These are phyloP conservation scores for Elymnias hypermnestra DNA, from an alignment of 1,140 invertebrate genomes.

Conservation along the genomic window DNA sequence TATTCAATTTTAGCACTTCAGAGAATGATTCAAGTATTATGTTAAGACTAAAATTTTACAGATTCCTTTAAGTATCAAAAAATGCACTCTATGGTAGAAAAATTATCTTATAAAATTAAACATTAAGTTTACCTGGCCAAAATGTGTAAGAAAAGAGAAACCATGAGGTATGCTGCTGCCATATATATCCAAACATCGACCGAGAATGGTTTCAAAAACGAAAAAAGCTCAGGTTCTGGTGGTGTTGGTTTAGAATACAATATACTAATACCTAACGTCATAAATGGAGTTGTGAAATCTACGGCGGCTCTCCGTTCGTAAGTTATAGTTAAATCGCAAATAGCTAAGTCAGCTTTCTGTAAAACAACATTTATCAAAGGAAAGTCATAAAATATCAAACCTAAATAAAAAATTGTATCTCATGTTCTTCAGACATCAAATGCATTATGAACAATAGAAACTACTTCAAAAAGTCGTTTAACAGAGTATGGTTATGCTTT, in stretches of 20 bases:
- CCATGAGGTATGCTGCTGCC: slow-evolving; percentile 89
- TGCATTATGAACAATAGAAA: no score
- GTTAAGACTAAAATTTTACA: no score
- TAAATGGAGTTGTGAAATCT: slow-evolving; percentile 95
- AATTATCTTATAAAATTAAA: no score
- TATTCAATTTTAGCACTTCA: no score
- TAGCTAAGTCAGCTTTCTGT: slow-evolving; percentile 92
- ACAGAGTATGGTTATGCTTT: no score
- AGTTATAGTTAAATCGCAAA: slow-evolving; percentile 95
- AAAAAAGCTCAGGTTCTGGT: slow-evolving; percentile 88
- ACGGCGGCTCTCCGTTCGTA: slow-evolving; percentile 88
- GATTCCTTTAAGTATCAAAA: no score
- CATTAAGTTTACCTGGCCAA: slow-evolving; percentile 82
- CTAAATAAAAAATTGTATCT: no score
- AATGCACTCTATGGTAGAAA: no score
- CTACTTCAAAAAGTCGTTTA: no score
- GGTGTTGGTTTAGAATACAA: slow-evolving; percentile 87
- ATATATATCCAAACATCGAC: slow-evolving; percentile 96
- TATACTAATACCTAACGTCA: slow-evolving; percentile 93
- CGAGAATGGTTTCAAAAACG: slow-evolving; percentile 92
- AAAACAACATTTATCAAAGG: slow-evolving; percentile 8
- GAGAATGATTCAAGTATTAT: no score
- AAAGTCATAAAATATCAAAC: no score
- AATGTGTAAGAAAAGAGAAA: slow-evolving; percentile 90
- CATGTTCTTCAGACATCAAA: no score